A percentile compares a stretch with the other conserved stretches of the same genome.
These are phyloP conservation scores for Aphis gossypii DNA, from an alignment of 1,140 invertebrate species.

Conservation along the genomic window DNA sequence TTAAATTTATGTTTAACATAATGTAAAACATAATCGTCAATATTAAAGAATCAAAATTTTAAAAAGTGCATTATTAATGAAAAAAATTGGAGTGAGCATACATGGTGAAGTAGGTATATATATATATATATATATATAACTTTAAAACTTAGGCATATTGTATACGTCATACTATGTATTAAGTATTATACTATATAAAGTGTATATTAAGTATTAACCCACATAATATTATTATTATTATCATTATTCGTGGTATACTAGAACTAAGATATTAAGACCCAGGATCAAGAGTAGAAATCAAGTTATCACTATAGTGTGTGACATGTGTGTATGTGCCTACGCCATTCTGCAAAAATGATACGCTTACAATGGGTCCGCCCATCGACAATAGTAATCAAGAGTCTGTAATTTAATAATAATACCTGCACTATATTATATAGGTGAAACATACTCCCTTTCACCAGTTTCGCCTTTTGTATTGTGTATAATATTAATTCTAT, in stretches of 20 bases:
- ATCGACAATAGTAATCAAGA: slow-evolving; percentile 57
- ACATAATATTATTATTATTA: slow-evolving; percentile 11
- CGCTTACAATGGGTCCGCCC: slow-evolving; percentile 46
- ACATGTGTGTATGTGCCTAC: not conserved
- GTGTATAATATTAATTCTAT: not conserved
- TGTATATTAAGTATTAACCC: not conserved
- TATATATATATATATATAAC: not conserved
- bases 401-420: slow-evolving; percentile 56
- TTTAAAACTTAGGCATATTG: not conserved
- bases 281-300: slow-evolving; percentile 55
- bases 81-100: not conserved
- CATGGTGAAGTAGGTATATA: not conserved
- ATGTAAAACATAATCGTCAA: not conserved
- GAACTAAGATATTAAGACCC: too few species aligned
- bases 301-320: not conserved
- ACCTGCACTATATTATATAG: slow-evolving; percentile 15
- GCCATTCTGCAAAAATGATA: not conserved
- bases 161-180: not conserved
- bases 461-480: slow-evolving; percentile 17
- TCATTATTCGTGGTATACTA: not conserved
- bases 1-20: too few species aligned
- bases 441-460: slow-evolving; percentile 42
- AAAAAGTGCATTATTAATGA: not conserved
- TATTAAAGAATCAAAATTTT: not conserved
- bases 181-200: not conserved